Base-by-base conservation (phyloP, 2,888 invertebrate genomes). In the Helobdella robusta region DNA sequence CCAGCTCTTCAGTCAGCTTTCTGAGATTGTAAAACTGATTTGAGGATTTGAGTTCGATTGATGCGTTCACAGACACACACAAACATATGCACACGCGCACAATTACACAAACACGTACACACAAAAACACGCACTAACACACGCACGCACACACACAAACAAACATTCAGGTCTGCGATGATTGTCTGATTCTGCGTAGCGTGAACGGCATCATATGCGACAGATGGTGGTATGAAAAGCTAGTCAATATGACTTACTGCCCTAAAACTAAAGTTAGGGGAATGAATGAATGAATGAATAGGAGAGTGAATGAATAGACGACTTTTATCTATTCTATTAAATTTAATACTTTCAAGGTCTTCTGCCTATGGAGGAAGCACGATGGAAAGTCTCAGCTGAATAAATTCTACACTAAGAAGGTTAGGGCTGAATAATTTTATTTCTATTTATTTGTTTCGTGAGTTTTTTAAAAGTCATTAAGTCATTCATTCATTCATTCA, bases 171-270 rank as follows among this genome's bases (percentile, higher is more conserved):
- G 95, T 98, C 46, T 87, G 97, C 69, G 97, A 98, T 79, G 98
- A 99, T 79, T 80, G 83, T 60, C 80, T 84, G 36, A 79, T 80
- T 86, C 89, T 84, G 59, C 77, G 84, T 8, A 81, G 81, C 68
- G 81, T 83, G 15, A 82, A 81, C 34, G 83, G 83, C 3, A 79
- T 80, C 36, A 82, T 83, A 56, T 77, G 77, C 73, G 78, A 79
- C 66, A 69, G 78, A 52, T 98, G 98, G 97, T 99, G 97, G 97
- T 99, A 91, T 81, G 98, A 99, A 79, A 84, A 95, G 64, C 83
- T 99, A 64, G 94, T 98, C 64, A 99, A 99, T 79, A 97, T 99
- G 94, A 97, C 98, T 0, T 99, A 93, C 80, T 94, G 95, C 73
- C 98, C 98, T 0, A 97, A 97, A 81, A 97, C 93, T 75, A 89